Percentiles rank a stretch among this genome's conserved stretches.
These are phyloP conservation scores for Epinephelus fuscoguttatus DNA, from an alignment of 2,113 vertebrate genomes.

Conservation along the genomic window DNA sequence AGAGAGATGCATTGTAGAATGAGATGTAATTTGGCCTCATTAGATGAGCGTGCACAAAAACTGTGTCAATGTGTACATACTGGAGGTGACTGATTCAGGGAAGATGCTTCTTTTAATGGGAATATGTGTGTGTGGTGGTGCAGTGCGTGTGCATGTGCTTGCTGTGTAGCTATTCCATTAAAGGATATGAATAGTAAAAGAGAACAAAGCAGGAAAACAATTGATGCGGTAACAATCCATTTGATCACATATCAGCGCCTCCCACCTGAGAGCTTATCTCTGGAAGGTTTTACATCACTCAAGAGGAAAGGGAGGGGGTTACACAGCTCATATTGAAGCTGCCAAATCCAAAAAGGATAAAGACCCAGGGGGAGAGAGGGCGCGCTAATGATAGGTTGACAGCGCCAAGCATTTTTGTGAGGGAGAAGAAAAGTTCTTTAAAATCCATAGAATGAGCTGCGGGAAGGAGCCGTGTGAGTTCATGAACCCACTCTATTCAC, in stretches of 20 bases:
- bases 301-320: slow-evolving; percentile 20
- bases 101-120: slow-evolving; percentile 10
- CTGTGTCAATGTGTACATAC: slow-evolving; percentile 43
- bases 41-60: slow-evolving; percentile 64
- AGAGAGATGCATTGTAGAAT: slow-evolving; percentile 51
- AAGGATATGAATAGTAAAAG: slow-evolving; percentile 31
- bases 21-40: slow-evolving; percentile 58
- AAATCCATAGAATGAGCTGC: slow-evolving; percentile 31
- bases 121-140: slow-evolving; percentile 17
- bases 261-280: slow-evolving; percentile 63
- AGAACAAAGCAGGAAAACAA: slow-evolving; percentile 59
- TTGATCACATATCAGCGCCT: slow-evolving; percentile 64
- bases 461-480: slow-evolving; percentile 33
- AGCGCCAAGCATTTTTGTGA: slow-evolving; percentile 8
- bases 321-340: slow-evolving; percentile 20
- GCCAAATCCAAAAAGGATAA: slow-evolving; percentile 39
- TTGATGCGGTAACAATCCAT: slow-evolving; percentile 55
- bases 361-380: slow-evolving; percentile 9
- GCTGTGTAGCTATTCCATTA: slow-evolving; percentile 30
- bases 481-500: slow-evolving; percentile 10
- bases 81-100: slow-evolving; percentile 38
- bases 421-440: slow-evolving; percentile 12
- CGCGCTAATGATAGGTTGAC: slow-evolving; percentile 47
- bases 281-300: slow-evolving; percentile 30
- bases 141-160: slow-evolving; percentile 2